A percentile compares a stretch with the other conserved stretches of the same genome.
Conservation (phyloP, 2,797 vertebrate species). For the Erithacus rubecula region DNA sequence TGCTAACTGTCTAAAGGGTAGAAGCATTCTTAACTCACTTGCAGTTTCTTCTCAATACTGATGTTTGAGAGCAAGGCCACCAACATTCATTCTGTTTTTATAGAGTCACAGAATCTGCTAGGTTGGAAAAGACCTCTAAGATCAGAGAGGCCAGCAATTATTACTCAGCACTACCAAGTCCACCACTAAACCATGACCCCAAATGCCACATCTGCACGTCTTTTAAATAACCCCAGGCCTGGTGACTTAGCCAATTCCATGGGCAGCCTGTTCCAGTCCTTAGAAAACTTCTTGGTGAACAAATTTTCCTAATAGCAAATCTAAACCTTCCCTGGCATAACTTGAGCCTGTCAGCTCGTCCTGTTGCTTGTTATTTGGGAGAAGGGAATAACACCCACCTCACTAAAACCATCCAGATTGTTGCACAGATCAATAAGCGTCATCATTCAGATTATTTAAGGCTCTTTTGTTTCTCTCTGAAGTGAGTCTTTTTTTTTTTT, state of each 20-base stretch:
- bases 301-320: neutral
- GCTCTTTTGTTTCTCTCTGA: neutral
- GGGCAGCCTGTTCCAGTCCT: neutral
- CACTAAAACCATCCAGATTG: neutral
- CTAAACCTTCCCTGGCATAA: neutral
- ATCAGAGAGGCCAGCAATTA: rapidly evolving
- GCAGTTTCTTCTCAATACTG: neutral
- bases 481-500: neutral
- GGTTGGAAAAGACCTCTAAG: neutral
- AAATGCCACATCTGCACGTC: rapidly evolving
- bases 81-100: neutral
- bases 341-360: neutral
- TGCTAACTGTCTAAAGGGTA: neutral
- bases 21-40: neutral
- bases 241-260: neutral
- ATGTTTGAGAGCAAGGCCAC: neutral
- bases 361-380: neutral
- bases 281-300: neutral
- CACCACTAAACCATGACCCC: neutral
- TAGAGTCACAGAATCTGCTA: neutral
- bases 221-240: neutral
- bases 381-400: neutral
- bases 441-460: neutral
- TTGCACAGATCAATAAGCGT: neutral
- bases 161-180: neutral